These are phyloP conservation scores for Clytia hemisphaerica DNA, from an alignment of 30 jellyfish, hydroid and myxozoan species.

Conservation along the genomic window DNA sequence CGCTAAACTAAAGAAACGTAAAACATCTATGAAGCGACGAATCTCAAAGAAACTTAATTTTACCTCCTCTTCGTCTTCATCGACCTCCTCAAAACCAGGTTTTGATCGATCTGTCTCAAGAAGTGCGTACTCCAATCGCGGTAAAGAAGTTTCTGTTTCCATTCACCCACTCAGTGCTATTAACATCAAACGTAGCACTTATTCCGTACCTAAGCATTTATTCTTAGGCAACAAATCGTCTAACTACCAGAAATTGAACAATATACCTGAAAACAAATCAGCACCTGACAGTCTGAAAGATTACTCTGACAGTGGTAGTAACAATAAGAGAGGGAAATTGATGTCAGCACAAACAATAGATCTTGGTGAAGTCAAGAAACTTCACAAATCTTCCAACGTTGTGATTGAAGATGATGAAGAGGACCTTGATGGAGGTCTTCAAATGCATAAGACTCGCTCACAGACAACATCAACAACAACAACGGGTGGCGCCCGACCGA, in stretches of 20 bases:
- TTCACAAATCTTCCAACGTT: neutral
- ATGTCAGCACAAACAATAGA: neutral
- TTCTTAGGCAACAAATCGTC: constrained; percentile 7
- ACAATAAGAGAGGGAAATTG: neutral
- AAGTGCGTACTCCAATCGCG: neutral
- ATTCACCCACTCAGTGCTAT: neutral
- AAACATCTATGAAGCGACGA: constrained; percentile 6
- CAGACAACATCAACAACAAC: too few relatives aligned
- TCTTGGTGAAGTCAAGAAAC: neutral
- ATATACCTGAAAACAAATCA: neutral
- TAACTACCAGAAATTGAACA: too few relatives aligned
- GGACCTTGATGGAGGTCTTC: neutral
- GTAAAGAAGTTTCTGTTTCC: neutral
- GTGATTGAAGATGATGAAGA: constrained; percentile 12
- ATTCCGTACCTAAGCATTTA: constrained; percentile 6
- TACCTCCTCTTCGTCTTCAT: too few relatives aligned
- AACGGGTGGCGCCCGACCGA: neutral
- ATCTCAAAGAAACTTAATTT: neutral
- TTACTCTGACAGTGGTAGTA: neutral
- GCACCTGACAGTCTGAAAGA: neutral
- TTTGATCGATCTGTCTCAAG: too few relatives aligned
- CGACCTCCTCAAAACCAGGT: too few relatives aligned
- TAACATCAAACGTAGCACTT: neutral
- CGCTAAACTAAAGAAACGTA: neutral
- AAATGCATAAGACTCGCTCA: too few relatives aligned